phyloP scores from a whole-genome alignment of 2,797 vertebrate species.

The Amphiprion clarkii region DNA sequence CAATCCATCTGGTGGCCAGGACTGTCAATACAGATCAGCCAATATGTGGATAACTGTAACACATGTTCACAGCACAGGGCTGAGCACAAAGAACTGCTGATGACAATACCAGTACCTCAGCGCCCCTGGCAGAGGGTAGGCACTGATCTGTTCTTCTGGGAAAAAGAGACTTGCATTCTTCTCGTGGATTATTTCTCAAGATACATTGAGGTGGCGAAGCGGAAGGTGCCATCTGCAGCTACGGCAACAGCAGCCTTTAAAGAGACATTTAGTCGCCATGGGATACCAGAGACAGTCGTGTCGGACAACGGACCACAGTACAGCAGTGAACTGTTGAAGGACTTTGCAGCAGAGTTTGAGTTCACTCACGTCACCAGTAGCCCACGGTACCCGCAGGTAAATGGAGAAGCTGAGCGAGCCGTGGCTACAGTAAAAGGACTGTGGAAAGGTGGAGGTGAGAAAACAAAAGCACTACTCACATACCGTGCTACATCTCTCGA shows the following conservation, averaged over 20 bases:
- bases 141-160: conserved; percentile 45
- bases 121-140: conserved; percentile 38
- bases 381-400: background rate
- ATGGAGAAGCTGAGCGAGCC: background rate
- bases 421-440: background rate
- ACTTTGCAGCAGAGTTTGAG: conserved; percentile 36
- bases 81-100: conserved; percentile 38
- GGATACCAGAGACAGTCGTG: conserved; percentile 21
- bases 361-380: conserved; percentile 17
- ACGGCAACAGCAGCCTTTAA: conserved; percentile 26
- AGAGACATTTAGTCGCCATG: conserved; percentile 18
- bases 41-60: no score
- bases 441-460: no score
- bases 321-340: conserved; percentile 20
- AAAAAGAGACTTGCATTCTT: conserved; percentile 38
- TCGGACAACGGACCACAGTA: conserved; percentile 25
- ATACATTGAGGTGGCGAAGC: conserved; percentile 32
- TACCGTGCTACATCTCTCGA: no score
- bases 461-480: no score
- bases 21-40: conserved; percentile 36
- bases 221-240: conserved; percentile 5
- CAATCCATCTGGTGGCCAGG: conserved; percentile 49
- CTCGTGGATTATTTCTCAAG: conserved; percentile 49
- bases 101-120: conserved; percentile 31
- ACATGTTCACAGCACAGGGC: conserved; percentile 31